phyloP scores from a whole-genome alignment of 1,140 invertebrate species.

The Drosophila lacteicornis region DNA sequence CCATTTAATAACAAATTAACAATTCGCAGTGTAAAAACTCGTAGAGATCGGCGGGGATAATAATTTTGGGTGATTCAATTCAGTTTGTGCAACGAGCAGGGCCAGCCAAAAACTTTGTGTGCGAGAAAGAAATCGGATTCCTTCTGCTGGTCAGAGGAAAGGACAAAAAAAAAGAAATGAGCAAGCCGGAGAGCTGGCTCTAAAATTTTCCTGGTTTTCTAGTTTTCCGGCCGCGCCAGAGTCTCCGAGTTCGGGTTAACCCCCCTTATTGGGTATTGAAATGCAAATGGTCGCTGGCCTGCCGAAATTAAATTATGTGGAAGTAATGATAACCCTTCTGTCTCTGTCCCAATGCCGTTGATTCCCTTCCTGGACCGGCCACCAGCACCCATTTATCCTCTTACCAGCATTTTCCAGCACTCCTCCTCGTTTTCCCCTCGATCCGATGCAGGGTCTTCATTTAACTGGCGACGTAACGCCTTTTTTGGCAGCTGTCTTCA shows the following conservation, averaged over 20 bases:
- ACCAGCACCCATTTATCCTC: constrained; percentile 25
- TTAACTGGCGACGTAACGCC: constrained; percentile 77
- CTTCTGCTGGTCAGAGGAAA: constrained; percentile 31
- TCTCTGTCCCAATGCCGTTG: constrained; percentile 50
- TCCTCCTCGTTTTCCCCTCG: background rate
- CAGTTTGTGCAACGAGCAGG: constrained; percentile 80
- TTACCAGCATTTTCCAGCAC: background rate
- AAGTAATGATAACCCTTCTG: constrained; percentile 84
- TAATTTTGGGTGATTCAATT: constrained; percentile 75
- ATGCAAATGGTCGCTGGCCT: constrained; percentile 80
- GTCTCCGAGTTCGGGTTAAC: background rate
- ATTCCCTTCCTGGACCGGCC: constrained; percentile 5
- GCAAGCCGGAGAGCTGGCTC: constrained; percentile 3
- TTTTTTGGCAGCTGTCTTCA: constrained; percentile 79
- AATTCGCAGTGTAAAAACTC: background rate
- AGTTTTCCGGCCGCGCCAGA: background rate
- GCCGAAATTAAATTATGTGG: constrained; percentile 84
- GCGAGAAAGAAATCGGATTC: constrained; percentile 62
- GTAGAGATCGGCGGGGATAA: constrained; percentile 31
- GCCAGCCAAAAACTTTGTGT: constrained; percentile 70
- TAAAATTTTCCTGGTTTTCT: constrained; percentile 17
- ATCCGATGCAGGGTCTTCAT: constrained; percentile 35
- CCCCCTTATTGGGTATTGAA: constrained; percentile 75
- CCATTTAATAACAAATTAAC: background rate
- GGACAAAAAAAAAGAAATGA: constrained; percentile 3